These are phyloP conservation scores for Fistularia commersonii DNA, from an alignment of 2,797 vertebrate genomes.

Conservation along the genomic window DNA sequence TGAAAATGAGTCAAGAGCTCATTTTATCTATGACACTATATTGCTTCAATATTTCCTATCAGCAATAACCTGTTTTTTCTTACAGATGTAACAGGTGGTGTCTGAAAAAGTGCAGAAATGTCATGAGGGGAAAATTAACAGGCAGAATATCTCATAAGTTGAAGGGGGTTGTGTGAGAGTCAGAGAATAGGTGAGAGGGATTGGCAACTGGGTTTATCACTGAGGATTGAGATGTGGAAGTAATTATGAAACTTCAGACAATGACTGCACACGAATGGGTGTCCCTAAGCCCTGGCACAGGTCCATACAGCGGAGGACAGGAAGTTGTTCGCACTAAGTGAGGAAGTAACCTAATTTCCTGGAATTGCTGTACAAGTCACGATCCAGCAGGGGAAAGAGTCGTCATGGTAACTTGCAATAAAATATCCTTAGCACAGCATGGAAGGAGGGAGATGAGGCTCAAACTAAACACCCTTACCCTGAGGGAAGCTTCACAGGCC, in stretches of 20 bases:
- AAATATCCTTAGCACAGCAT: constrained; percentile 66
- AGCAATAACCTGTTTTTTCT: constrained; percentile 43
- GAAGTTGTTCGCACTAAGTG: constrained; percentile 81
- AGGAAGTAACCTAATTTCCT: constrained; percentile 83
- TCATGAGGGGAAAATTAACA: constrained; percentile 21
- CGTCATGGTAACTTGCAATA: constrained; percentile 68
- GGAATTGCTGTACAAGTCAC: constrained; percentile 71
- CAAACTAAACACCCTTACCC: constrained; percentile 61
- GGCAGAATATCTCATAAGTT: too few relatives aligned
- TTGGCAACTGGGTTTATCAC: constrained; percentile 43
- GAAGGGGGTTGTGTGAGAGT: background rate
- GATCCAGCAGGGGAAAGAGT: constrained; percentile 59
- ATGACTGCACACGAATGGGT: constrained; percentile 56
- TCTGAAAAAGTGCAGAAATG: constrained; percentile 29
- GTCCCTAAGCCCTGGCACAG: constrained; percentile 60
- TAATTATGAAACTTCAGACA: constrained; percentile 69
- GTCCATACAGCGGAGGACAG: constrained; percentile 70
- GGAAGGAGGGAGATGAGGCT: constrained; percentile 57
- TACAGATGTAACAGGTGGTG: constrained; percentile 32
- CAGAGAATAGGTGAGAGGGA: constrained; percentile 2
- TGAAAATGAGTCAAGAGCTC: too few relatives aligned
- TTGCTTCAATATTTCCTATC: constrained; percentile 9
- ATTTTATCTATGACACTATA: too few relatives aligned
- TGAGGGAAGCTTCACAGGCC: constrained; percentile 55
- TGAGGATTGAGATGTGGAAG: constrained; percentile 72